A percentile compares a stretch with the other conserved stretches of the same genome.
These are phyloP conservation scores for Plusia festucae DNA, from an alignment of 2,888 invertebrate species.

Conservation along the genomic window DNA sequence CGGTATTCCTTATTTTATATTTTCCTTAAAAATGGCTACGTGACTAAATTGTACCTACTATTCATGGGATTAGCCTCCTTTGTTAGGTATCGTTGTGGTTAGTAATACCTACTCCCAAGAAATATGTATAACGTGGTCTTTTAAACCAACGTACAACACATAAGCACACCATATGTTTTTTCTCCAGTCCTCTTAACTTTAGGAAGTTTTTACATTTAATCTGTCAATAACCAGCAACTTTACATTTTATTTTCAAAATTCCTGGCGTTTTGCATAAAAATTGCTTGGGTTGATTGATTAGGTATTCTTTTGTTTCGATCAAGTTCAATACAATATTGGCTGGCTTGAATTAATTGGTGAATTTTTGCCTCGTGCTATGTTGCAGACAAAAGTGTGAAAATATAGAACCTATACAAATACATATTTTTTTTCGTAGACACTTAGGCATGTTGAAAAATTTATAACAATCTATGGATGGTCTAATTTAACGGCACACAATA, in stretches of 20 bases:
- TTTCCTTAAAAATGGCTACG: constrained; percentile 45
- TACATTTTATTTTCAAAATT: constrained; percentile 1
- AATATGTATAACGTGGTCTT: constrained; percentile 15
- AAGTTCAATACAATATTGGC: not conserved
- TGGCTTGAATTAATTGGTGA: not conserved
- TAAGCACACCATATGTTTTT: too few relatives aligned
- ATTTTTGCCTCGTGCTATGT: not conserved
- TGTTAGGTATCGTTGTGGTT: constrained; percentile 37
- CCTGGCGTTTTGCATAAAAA: constrained; percentile 1
- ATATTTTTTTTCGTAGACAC: too few relatives aligned
- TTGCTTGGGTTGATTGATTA: constrained; percentile 1
- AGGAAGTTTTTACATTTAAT: not conserved
- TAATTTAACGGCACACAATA: too few relatives aligned
- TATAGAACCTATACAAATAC: too few relatives aligned
- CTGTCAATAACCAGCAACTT: too few relatives aligned
- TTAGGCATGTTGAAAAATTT: too few relatives aligned
- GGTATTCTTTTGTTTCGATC: constrained; percentile 4
- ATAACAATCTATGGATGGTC: too few relatives aligned
- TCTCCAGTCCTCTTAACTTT: not conserved
- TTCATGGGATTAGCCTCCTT: constrained; percentile 31
- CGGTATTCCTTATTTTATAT: constrained; percentile 15
- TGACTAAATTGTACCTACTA: constrained; percentile 38
- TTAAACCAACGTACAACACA: not conserved
- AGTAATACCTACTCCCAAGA: constrained; percentile 16
- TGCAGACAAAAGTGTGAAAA: too few relatives aligned